Evolutionary conservation across 2,797 vertebrate species (phyloP), one percentile per base, ranked within the genome.

Genomic region (Anas bahamensis): DNA sequence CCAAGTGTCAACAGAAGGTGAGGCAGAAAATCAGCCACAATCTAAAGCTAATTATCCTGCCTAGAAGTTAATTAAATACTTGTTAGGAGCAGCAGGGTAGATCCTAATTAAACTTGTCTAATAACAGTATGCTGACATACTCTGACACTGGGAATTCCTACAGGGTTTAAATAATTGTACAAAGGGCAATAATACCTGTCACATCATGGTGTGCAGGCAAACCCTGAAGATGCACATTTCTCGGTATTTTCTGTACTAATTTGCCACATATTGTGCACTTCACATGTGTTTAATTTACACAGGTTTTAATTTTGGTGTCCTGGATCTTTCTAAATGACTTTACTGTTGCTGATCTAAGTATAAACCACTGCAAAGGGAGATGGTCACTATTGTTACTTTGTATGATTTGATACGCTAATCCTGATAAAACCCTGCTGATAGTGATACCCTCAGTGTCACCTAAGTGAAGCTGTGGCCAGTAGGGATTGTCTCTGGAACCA

Each of bases 21-120:
- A 98, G 98, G 96, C 94, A 95, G 98, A 97, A 97, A 98, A 98
- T 98, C 98, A 98, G 97, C 97, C 90, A 75, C 97, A 97, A 98
- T 98, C 98, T 98, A 97, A 98, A 98, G 98, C 98, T 98, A 98
- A 98, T 98, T 98, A 98, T 97, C 97, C 98, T 98, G 98, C 98
- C 98, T 98, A 95, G 97, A 98, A 98, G 98, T 98, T 98, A 98
- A 99, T 99, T 98, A 98, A 98, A 98, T 98, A 97, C 98, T 98
- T 97, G 98, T 98, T 98, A 98, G 98, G 97, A 98, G 97, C 98
- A 98, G 98, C 98, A 89, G 98, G 98, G 98, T 98, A 98, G 98
- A 98, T 97, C 98, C 98, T 98, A 98, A 99, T 99, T 98, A 98
- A 98, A 98, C 97, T 97, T 98, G 98, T 98, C 98, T 98, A 98